These are phyloP conservation scores for Melozone crissalis DNA, from an alignment of 2,113 vertebrate species.

Conservation along the genomic window DNA sequence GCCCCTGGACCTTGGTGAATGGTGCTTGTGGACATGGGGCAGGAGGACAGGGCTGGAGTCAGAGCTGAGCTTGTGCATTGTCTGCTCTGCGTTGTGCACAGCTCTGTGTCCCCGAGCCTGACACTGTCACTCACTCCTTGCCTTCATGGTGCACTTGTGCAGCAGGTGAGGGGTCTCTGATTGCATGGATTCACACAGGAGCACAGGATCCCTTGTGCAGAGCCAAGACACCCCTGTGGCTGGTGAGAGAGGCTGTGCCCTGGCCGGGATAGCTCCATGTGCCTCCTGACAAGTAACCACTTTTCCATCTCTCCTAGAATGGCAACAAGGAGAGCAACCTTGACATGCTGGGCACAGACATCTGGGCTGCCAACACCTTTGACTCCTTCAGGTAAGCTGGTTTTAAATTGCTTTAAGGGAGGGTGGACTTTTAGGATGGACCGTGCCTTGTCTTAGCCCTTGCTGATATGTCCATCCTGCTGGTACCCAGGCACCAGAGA, in stretches of 20 bases:
- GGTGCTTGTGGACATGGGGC: fast-evolving
- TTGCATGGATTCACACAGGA: background rate
- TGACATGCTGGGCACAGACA: constrained; percentile 95
- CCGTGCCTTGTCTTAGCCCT: background rate
- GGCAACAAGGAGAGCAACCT: constrained; percentile 88
- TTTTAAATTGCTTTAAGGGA: background rate
- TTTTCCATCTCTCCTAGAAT: constrained; percentile 79
- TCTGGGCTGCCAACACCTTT: constrained; percentile 96
- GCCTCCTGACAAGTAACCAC: background rate
- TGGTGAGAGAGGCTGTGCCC: background rate
- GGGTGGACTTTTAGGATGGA: too few species aligned
- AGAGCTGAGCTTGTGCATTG: background rate
- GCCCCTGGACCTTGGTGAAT: background rate
- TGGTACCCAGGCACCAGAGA: background rate
- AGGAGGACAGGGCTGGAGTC: background rate
- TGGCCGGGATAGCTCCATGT: fast-evolving
- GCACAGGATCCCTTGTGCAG: background rate
- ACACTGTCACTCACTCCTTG: background rate
- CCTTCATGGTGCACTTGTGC: fast-evolving
- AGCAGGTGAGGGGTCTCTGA: background rate
- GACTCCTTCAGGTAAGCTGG: constrained; percentile 88
- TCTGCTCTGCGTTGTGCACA: background rate
- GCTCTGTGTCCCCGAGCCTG: background rate
- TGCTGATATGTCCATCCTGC: background rate
- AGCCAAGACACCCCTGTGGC: fast-evolving